phyloP scores from a whole-genome alignment of 2,888 invertebrate genomes.

The Electrophaes corylata region DNA sequence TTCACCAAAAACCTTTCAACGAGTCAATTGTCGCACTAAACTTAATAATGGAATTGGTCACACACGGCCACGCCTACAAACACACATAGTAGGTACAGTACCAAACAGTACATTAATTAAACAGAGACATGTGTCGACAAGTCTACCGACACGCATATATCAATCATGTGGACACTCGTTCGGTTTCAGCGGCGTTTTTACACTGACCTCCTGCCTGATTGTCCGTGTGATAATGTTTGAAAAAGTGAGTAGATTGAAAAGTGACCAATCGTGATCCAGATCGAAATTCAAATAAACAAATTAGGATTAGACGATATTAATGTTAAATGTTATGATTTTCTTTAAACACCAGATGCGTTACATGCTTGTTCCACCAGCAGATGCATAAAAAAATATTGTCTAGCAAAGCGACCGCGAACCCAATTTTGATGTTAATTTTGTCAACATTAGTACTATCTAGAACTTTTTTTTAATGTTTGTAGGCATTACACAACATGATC shows the following conservation, averaged over 20 bases:
- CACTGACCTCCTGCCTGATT: slow-evolving; percentile 17
- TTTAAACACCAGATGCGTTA: no score
- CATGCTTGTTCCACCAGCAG: no score
- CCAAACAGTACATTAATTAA: slow-evolving; percentile 39
- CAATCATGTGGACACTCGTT: slow-evolving; percentile 59
- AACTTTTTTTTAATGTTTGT: no score
- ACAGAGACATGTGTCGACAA: slow-evolving; percentile 42
- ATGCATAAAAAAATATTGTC: no score
- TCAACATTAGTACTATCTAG: no score
- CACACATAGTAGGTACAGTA: slow-evolving; percentile 2
- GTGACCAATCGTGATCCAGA: not conserved
- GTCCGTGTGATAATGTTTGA: slow-evolving; percentile 16
- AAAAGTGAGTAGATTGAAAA: slow-evolving; percentile 11
- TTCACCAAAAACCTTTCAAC: slow-evolving; percentile 6
- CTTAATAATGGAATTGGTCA: slow-evolving; percentile 10
- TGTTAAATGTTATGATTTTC: no score
- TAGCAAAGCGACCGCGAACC: no score
- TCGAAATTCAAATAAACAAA: not conserved
- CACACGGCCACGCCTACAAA: slow-evolving; percentile 18
- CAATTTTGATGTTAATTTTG: no score
- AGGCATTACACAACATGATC: no score
- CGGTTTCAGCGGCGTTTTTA: slow-evolving; percentile 42
- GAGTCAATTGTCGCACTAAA: slow-evolving; percentile 20
- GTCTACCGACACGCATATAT: slow-evolving; percentile 54
- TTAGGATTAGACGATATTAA: no score